A percentile compares a stretch with the other conserved stretches of the same genome.
Conservation (phyloP, 1,140 invertebrate species). For the Ceratosolen solmsi region DNA sequence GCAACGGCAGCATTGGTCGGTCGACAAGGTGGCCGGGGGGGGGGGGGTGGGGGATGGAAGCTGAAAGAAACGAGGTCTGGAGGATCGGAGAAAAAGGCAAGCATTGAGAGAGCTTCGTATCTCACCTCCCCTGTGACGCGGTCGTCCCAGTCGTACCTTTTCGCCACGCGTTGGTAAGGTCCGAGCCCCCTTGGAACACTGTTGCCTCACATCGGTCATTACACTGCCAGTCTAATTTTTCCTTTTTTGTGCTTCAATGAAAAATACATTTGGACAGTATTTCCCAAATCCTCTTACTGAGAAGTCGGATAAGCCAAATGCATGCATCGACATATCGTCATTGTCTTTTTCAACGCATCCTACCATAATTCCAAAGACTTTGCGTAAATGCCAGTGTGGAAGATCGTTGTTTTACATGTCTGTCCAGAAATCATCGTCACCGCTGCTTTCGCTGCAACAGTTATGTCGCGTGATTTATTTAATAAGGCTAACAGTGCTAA, state of each 20-base stretch:
- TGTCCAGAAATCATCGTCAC: not conserved
- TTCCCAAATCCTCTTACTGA: conserved; percentile 22
- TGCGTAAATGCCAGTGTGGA: not conserved
- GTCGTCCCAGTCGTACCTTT: no score
- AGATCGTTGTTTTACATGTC: not conserved
- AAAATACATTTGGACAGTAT: conserved; percentile 10
- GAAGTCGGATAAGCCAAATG: conserved; percentile 12
- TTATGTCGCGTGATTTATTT: no score
- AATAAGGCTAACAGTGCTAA: no score
- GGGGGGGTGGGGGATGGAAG: not conserved
- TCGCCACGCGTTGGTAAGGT: no score
- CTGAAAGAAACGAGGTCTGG: no score
- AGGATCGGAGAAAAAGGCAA: not conserved
- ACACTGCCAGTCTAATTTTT: not conserved
- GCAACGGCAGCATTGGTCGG: not conserved
- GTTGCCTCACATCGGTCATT: conserved; percentile 34
- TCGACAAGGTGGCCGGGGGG: not conserved
- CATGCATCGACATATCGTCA: not conserved
- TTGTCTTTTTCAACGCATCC: not conserved
- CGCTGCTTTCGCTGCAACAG: no score
- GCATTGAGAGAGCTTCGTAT: not conserved
- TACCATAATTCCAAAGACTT: not conserved
- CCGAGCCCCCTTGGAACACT: not conserved
- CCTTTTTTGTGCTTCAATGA: conserved; percentile 11
- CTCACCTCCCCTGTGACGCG: no score